Evolutionary conservation across 35 echinoderm and acorn worm genomes (phyloP).

Genomic region (Stichopus chloronotus): DNA sequence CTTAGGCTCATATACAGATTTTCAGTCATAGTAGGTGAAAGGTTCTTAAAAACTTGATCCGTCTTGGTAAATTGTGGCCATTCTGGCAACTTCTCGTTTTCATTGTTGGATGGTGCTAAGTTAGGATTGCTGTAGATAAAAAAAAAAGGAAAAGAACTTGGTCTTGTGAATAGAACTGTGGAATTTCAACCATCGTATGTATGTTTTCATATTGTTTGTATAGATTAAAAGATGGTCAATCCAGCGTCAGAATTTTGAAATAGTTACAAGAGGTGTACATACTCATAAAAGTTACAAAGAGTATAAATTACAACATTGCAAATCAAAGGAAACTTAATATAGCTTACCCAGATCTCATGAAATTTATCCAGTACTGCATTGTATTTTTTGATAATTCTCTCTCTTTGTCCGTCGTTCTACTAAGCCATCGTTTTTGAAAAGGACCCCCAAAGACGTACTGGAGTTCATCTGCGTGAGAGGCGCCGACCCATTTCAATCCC

Average conservation of each 20-base stretch:
- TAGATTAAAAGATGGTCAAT: no score
- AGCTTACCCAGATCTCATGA: neutral
- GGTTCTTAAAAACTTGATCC: neutral
- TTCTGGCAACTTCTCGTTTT: neutral
- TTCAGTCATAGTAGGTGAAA: neutral
- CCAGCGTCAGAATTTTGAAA: no score
- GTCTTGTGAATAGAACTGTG: no score
- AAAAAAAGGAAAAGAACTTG: no score
- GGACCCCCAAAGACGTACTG: neutral
- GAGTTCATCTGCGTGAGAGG: neutral
- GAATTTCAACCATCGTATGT: no score
- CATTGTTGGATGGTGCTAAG: neutral
- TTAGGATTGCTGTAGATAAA: neutral
- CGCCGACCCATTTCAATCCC: neutral
- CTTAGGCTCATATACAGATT: neutral
- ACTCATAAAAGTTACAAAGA: no score
- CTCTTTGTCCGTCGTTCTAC: neutral
- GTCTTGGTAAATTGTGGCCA: neutral
- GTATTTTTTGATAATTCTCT: neutral
- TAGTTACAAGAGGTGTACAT: no score
- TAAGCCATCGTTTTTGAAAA: neutral
- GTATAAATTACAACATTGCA: no score
- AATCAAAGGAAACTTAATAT: no score
- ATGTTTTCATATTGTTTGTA: no score
- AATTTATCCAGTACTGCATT: constrained; percentile 16